Conservation (phyloP, 2,113 vertebrate species). For the Podarcis cretensis region DNA sequence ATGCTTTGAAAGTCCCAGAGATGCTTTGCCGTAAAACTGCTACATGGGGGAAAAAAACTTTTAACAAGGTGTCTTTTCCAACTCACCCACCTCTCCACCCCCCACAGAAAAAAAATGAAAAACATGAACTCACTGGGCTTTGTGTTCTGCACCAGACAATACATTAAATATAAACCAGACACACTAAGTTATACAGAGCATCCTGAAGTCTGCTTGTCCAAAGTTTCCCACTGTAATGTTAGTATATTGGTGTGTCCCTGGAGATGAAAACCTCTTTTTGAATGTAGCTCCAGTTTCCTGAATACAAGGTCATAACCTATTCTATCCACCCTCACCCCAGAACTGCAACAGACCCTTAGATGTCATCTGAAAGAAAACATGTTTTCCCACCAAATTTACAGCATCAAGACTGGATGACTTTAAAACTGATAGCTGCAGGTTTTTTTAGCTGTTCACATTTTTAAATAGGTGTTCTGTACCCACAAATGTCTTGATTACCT, state of each 20-base stretch:
- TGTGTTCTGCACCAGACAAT: constrained; percentile 70
- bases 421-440: background rate
- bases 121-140: constrained; percentile 51
- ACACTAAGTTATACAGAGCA: constrained; percentile 59
- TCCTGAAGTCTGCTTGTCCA: constrained; percentile 55
- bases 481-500: background rate
- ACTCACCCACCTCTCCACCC: constrained; percentile 15
- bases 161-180: constrained; percentile 84
- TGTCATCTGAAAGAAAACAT: constrained; percentile 33
- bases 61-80: constrained; percentile 73
- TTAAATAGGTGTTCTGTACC: constrained; percentile 36
- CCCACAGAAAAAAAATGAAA: constrained; percentile 35
- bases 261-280: constrained; percentile 36
- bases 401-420: background rate
- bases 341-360: background rate
- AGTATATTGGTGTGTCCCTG: constrained; percentile 26
- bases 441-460: background rate
- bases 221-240: constrained; percentile 44
- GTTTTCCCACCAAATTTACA: background rate
- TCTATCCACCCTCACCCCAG: constrained; percentile 6
- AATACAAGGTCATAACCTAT: constrained; percentile 31
- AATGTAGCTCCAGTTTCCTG: constrained; percentile 24
- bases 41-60: constrained; percentile 70
- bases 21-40: constrained; percentile 67
- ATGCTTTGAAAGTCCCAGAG: constrained; percentile 90